Conservation (phyloP, 2,113 vertebrate species). For the Urocolius indicus region DNA sequence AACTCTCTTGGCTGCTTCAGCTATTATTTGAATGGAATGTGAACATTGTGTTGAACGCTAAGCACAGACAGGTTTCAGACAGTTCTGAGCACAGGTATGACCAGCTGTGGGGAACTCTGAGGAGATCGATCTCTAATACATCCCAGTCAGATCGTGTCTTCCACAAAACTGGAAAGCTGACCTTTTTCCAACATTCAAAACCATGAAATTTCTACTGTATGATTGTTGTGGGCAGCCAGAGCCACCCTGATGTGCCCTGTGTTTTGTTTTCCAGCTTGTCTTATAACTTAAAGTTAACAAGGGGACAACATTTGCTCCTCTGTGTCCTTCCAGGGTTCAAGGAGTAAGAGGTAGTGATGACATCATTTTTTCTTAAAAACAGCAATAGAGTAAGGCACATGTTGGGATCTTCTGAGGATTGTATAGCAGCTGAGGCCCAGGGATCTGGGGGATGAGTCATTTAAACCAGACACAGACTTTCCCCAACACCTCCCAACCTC, state of each 20-base stretch:
- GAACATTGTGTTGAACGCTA: not conserved
- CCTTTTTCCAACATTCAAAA: not conserved
- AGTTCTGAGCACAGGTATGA: not conserved
- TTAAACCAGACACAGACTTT: slow-evolving; percentile 14
- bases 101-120: not conserved
- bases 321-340: not conserved
- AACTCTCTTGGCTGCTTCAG: not conserved
- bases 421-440: not conserved
- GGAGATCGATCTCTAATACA: fast-evolving
- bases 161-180: not conserved
- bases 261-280: not conserved
- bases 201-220: not conserved
- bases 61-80: not conserved
- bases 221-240: not conserved
- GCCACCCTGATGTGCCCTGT: fast-evolving
- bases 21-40: not conserved
- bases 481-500: slow-evolving; percentile 5
- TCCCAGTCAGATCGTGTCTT: not conserved
- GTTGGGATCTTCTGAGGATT: not conserved
- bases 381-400: not conserved
- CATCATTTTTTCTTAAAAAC: not conserved
- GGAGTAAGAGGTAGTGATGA: not conserved
- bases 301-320: not conserved
- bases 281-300: not conserved
- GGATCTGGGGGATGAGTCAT: not conserved